Percentiles rank a stretch among this genome's conserved stretches.
Evolutionary conservation across 2,797 vertebrate genomes (phyloP).

Genomic region (Megalops cyprinoides): DNA sequence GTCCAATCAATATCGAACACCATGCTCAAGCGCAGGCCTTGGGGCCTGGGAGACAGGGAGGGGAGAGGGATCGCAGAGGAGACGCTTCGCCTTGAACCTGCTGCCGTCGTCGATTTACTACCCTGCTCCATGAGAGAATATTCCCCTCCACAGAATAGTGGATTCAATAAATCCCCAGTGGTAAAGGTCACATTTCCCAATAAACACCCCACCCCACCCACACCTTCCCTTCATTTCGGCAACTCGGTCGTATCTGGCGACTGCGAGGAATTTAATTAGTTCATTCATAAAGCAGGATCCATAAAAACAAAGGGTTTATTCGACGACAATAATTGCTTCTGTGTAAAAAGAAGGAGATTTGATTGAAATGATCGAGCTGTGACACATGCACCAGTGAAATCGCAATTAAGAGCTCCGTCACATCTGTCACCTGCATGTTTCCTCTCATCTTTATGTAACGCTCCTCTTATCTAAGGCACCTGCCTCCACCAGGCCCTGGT

Average conservation of each 20-base stretch:
- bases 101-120: too few species aligned
- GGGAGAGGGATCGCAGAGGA: too few species aligned
- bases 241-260: conserved; percentile 42
- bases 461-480: conserved; percentile 36
- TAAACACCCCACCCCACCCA: conserved; percentile 14
- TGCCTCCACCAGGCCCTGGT: conserved; percentile 60
- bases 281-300: conserved; percentile 51
- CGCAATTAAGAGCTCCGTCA: conserved; percentile 69
- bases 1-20: too few species aligned
- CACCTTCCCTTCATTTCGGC: conserved; percentile 27
- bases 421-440: conserved; percentile 64
- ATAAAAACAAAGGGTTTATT: conserved; percentile 56
- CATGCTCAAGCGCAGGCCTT: too few species aligned
- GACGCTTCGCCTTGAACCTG: too few species aligned
- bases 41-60: too few species aligned
- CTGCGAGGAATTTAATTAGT: conserved; percentile 58
- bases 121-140: too few species aligned
- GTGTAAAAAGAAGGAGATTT: too few species aligned
- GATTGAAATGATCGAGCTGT: conserved; percentile 42
- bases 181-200: too few species aligned
- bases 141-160: too few species aligned
- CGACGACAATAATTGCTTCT: conserved; percentile 43
- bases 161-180: too few species aligned
- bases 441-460: conserved; percentile 67
- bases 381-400: conserved; percentile 33